Base-by-base conservation (phyloP, 2,888 invertebrate species). In the Noctuana brunneofusca region DNA sequence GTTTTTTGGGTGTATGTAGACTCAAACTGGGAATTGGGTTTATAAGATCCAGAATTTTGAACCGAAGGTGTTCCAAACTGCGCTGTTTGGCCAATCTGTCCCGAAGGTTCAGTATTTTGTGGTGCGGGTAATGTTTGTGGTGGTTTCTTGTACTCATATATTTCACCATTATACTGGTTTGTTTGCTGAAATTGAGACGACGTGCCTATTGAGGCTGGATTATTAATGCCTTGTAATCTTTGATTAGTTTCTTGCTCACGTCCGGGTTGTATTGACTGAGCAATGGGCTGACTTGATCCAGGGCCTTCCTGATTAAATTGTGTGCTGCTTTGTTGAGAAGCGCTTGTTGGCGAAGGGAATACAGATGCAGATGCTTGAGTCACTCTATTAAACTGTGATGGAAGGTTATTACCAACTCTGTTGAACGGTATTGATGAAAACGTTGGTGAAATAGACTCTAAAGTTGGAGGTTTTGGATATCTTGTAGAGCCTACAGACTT, bases 341-440 rank as follows among this genome's bases (percentile, higher is more conserved):
- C 41, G 16, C 16, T 41, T 41, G 41, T 41, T 46, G 68, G 65
- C 12, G 81, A 72, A n/a, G 80, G 70, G 52, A 84, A 87, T 14
- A 81, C 64, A n/a, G 84, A 81, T 14, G 78, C 75, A 20, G 81
- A 71, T 18, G 82, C 82, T 72, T 85, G 84, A 65, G 84, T 84
- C 46, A 84, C 74, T 32, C 74, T 83, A 58, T 46, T 68, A 58
- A 54, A 60, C 53, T 60, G 59, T 24, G 49, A 57, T 64, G 65
- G 63, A 53, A 63, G 65, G 12, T 9, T 52, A 53, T 56, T 58
- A 12, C 43, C 54, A 43, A 49, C 20, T 18, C 55, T 54, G 18
- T 49, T 71, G 30, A 32, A 9, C 8, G 30, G 16, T 41, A 8
- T 41, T 64, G 68, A 66, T 14, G 63, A 54, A 24, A 58, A 65